Conservation (phyloP, 2,113 vertebrate genomes). For the Sander vitreus region DNA sequence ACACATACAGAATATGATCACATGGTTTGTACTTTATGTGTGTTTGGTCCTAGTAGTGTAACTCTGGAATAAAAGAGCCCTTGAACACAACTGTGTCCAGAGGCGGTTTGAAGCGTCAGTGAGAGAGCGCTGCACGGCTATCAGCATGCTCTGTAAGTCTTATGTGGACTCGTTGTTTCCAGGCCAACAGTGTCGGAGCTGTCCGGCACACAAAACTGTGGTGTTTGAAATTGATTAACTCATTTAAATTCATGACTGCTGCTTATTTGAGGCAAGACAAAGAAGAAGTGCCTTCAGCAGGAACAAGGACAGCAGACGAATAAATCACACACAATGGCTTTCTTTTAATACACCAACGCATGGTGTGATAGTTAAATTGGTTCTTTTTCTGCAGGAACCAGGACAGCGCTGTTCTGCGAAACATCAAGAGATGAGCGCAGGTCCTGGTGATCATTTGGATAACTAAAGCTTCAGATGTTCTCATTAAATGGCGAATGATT, state of each 20-base stretch:
- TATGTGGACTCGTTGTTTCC: conserved; percentile 38
- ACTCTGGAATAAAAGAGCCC: neutral
- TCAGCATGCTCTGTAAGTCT: neutral
- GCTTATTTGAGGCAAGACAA: conserved; percentile 40
- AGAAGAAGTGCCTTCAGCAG: conserved; percentile 47
- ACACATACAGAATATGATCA: neutral
- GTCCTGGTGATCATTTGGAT: conserved; percentile 48
- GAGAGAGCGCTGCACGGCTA: conserved; percentile 12
- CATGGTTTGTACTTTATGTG: no score
- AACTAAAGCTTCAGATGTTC: conserved; percentile 54
- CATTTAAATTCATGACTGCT: conserved; percentile 56
- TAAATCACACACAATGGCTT: conserved; percentile 28
- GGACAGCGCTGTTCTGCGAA: no score
- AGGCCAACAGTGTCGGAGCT: conserved; percentile 37
- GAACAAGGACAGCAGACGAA: conserved; percentile 27
- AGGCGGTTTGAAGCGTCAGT: neutral
- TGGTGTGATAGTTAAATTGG: neutral
- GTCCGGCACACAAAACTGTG: conserved; percentile 10
- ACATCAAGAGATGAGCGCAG: neutral
- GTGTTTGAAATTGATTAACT: conserved; percentile 53
- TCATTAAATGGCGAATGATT: conserved; percentile 51
- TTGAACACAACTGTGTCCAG: neutral
- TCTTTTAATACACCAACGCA: neutral
- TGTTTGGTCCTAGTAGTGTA: neutral
- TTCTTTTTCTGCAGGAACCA: neutral